Percentiles rank a stretch among this genome's conserved stretches.
Evolutionary conservation across 53 echinoderm and acorn worm genomes (phyloP).

Genomic region (Astropecten irregularis): DNA sequence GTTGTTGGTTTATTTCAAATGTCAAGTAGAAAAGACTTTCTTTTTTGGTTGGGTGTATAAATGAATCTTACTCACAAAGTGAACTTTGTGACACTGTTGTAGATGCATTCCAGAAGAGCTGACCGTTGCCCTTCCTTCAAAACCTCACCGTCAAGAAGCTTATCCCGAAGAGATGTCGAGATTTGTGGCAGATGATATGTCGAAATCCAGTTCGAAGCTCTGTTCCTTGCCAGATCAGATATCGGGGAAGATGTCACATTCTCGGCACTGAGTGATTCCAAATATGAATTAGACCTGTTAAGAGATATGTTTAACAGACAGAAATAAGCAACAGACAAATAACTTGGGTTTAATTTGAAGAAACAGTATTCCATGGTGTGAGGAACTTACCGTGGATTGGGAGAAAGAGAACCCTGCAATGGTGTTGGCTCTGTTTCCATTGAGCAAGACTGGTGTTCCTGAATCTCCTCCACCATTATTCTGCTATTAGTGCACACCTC

Average conservation of each 20-base stretch:
- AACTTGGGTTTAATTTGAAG: background rate
- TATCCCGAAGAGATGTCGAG: constrained; percentile 40
- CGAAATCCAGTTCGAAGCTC: constrained; percentile 49
- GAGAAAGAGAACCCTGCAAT: background rate
- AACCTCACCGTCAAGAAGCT: constrained; percentile 20
- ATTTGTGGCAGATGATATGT: constrained; percentile 24
- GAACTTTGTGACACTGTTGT: constrained; percentile 48
- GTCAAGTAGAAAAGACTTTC: too few relatives aligned
- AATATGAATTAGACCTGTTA: too few relatives aligned
- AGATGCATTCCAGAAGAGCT: constrained; percentile 54
- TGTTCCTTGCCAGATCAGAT: too few relatives aligned
- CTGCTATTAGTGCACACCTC: constrained; percentile 33
- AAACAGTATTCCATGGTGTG: background rate
- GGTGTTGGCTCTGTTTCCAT: background rate
- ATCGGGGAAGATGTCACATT: too few relatives aligned
- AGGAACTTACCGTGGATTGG: background rate
- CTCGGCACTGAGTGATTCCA: too few relatives aligned
- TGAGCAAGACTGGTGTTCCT: background rate
- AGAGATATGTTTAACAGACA: too few relatives aligned
- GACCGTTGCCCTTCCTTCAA: constrained; percentile 55
- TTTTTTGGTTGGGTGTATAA: too few relatives aligned
- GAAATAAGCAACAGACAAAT: too few relatives aligned
- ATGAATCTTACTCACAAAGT: constrained; percentile 63
- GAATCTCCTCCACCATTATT: background rate
- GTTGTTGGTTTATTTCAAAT: too few relatives aligned